A percentile compares a stretch with the other conserved stretches of the same genome.
phyloP scores from a whole-genome alignment of 1,140 invertebrate species.

The Nomia melanderi region DNA sequence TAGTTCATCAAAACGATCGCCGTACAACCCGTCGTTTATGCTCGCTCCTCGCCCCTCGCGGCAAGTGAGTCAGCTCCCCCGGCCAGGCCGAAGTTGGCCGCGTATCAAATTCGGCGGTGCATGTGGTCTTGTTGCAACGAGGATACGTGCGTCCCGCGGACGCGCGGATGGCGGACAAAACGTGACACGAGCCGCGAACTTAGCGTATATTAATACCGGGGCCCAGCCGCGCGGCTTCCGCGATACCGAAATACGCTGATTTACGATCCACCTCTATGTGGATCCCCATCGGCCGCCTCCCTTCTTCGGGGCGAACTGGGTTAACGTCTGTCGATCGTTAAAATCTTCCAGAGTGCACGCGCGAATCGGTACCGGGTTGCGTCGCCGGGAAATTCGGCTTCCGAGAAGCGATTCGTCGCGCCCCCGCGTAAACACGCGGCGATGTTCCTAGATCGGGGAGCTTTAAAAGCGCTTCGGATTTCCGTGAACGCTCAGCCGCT shows the following conservation, averaged over 20 bases:
- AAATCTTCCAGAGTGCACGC: slow-evolving; percentile 14
- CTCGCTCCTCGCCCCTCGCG: not conserved
- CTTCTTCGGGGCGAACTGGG: slow-evolving; percentile 57
- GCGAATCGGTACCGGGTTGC: too few species aligned
- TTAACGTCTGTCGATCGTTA: slow-evolving; percentile 69
- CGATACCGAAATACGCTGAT: slow-evolving; percentile 77
- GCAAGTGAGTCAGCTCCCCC: slow-evolving; percentile 49
- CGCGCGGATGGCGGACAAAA: slow-evolving; percentile 27
- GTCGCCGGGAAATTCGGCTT: not conserved
- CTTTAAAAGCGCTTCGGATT: too few species aligned
- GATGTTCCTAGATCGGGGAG: too few species aligned
- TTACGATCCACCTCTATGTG: slow-evolving; percentile 64
- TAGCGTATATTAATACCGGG: slow-evolving; percentile 70
- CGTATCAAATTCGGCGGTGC: slow-evolving; percentile 69
- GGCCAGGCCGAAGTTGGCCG: slow-evolving; percentile 57
- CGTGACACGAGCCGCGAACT: slow-evolving; percentile 43
- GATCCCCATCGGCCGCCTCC: slow-evolving; percentile 41
- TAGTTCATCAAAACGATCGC: not conserved
- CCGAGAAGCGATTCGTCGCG: not conserved
- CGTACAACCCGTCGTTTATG: not conserved
- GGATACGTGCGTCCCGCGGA: slow-evolving; percentile 27
- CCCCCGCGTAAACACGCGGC: too few species aligned
- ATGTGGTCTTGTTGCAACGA: slow-evolving; percentile 3
- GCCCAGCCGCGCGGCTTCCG: slow-evolving; percentile 75
- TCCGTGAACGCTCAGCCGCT: too few species aligned